A percentile compares a stretch with the other conserved stretches of the same genome.
phyloP scores from a whole-genome alignment of 1,140 invertebrate species.

The Aphelinus atriplicis region DNA sequence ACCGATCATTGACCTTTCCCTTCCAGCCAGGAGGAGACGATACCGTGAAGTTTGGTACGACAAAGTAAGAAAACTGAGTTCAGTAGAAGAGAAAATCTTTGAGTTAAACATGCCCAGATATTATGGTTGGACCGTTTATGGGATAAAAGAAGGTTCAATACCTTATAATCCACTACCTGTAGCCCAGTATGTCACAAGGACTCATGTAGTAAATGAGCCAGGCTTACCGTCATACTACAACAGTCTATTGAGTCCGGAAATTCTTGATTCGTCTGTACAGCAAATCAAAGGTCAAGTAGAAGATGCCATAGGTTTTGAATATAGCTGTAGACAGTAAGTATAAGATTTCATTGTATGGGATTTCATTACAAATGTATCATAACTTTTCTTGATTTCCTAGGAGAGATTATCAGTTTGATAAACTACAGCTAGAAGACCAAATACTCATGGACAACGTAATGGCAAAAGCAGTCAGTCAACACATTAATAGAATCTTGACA shows the following conservation, averaged over 20 bases:
- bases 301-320: conserved; percentile 71
- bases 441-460: conserved; percentile 45
- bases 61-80: conserved; percentile 72
- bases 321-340: conserved; percentile 66
- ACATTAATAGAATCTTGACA: conserved; percentile 75
- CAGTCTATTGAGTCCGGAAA: conserved; percentile 52
- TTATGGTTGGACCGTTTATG: conserved; percentile 77
- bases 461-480: conserved; percentile 68
- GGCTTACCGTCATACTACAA: conserved; percentile 69
- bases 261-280: conserved; percentile 61
- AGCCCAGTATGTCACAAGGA: conserved; percentile 78
- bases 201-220: conserved; percentile 68
- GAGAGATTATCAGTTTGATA: conserved; percentile 47
- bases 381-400: conserved; percentile 31
- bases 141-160: conserved; percentile 70
- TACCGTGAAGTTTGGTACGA: conserved; percentile 65
- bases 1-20: conserved; percentile 69
- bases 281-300: conserved; percentile 69
- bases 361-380: conserved; percentile 12
- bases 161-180: conserved; percentile 76
- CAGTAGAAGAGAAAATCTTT: conserved; percentile 84
- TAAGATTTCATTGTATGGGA: neutral
- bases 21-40: conserved; percentile 57
- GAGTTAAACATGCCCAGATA: conserved; percentile 82
- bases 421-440: conserved; percentile 58